These are phyloP conservation scores for Falco concolor DNA, from an alignment of 2,797 vertebrate species.

Conservation along the genomic window DNA sequence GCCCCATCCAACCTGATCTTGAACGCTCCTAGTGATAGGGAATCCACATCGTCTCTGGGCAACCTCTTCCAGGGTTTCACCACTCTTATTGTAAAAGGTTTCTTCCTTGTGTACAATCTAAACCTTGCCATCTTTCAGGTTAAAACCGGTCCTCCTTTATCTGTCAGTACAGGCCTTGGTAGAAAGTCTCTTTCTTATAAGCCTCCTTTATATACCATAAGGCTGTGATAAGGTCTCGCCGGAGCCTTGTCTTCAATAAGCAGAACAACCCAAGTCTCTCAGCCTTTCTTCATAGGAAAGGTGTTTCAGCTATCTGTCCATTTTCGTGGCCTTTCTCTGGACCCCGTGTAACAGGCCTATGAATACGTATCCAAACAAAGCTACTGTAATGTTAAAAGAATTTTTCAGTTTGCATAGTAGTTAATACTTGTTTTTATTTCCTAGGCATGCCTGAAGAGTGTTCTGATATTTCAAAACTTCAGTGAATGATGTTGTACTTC, in stretches of 20 bases:
- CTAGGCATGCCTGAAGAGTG: neutral
- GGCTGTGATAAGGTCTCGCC: neutral
- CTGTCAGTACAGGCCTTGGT: neutral
- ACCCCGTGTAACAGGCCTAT: neutral
- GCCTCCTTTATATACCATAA: neutral
- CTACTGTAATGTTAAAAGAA: neutral
- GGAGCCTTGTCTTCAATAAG: neutral
- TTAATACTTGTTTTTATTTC: neutral
- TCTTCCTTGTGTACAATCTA: neutral
- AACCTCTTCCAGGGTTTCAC: neutral
- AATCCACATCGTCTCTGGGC: neutral
- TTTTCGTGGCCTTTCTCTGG: neutral
- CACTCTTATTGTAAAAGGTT: neutral
- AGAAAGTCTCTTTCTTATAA: too few species aligned
- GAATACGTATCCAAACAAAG: neutral
- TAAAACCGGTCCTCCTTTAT: neutral
- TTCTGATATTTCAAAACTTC: neutral
- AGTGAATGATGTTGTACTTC: neutral
- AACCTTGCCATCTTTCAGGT: neutral
- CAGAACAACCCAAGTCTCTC: neutral
- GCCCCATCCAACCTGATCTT: neutral
- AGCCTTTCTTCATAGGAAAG: neutral
- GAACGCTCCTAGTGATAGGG: neutral
- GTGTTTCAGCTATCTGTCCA: neutral
- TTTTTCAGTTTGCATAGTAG: neutral